phyloP scores from a whole-genome alignment of 2,797 vertebrate genomes.

The Hapalemur alaotrensis region DNA sequence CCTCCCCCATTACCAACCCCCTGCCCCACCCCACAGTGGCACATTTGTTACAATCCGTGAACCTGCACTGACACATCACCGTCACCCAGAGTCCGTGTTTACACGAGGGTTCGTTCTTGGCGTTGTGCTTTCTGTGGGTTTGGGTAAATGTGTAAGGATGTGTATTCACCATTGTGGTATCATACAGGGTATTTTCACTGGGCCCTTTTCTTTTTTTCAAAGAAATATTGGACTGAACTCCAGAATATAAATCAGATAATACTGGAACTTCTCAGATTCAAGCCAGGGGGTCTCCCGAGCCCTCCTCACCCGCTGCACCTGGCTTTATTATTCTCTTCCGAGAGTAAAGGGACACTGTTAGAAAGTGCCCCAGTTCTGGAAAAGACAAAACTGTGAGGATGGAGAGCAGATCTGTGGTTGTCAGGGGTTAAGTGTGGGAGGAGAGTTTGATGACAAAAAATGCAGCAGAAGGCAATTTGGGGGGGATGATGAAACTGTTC shows the following conservation, averaged over 20 bases:
- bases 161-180: too few relatives aligned
- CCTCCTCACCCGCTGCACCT: neutral
- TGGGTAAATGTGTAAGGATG: neutral
- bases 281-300: neutral
- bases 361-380: neutral
- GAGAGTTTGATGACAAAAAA: neutral
- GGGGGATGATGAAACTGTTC: neutral
- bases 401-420: neutral
- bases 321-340: neutral
- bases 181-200: too few relatives aligned
- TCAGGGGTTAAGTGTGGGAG: neutral
- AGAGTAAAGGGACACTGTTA: neutral
- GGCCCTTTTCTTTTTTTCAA: neutral
- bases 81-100: neutral
- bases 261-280: neutral
- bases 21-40: fast-evolving
- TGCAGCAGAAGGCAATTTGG: neutral
- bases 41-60: neutral
- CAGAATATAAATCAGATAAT: neutral
- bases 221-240: neutral
- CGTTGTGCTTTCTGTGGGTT: neutral
- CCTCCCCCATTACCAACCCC: neutral
- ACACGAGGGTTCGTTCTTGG: too few relatives aligned
- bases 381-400: neutral
- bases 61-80: fast-evolving